phyloP scores from a whole-genome alignment of 1,140 invertebrate genomes.

The Heliconius congener region DNA sequence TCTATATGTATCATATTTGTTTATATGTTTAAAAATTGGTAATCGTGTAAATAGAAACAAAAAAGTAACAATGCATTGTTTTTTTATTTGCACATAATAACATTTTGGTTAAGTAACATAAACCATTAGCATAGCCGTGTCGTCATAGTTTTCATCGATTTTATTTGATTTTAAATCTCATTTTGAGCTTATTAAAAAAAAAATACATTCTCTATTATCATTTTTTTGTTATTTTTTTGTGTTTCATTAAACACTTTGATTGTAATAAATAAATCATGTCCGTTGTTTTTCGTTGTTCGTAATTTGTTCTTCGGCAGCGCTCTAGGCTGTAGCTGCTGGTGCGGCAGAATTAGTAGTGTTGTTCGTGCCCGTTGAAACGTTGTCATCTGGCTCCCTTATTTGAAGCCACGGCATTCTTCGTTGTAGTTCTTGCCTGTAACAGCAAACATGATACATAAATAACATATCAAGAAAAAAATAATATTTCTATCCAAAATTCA shows the following conservation, averaged over 20 bases:
- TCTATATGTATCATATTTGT: too few relatives aligned
- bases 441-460: too few relatives aligned
- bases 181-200: constrained; percentile 41
- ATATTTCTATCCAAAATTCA: background rate
- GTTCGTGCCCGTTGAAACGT: constrained; percentile 63
- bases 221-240: background rate
- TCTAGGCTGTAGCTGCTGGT: constrained; percentile 44
- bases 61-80: background rate
- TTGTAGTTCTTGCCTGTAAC: constrained; percentile 77
- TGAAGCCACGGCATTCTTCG: constrained; percentile 79
- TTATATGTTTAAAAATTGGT: too few relatives aligned
- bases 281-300: background rate
- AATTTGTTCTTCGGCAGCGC: background rate
- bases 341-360: constrained; percentile 63
- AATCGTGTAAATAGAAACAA: background rate
- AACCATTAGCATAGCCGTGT: constrained; percentile 32
- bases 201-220: constrained; percentile 1
- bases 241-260: too few relatives aligned
- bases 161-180: constrained; percentile 28
- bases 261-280: background rate
- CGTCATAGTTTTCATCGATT: constrained; percentile 11
- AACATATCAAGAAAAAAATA: too few relatives aligned
- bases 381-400: constrained; percentile 77
- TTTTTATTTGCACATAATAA: constrained; percentile 1
- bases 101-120: background rate